Conservation (phyloP, 2,113 vertebrate genomes). For the Oophaga pumilio region DNA sequence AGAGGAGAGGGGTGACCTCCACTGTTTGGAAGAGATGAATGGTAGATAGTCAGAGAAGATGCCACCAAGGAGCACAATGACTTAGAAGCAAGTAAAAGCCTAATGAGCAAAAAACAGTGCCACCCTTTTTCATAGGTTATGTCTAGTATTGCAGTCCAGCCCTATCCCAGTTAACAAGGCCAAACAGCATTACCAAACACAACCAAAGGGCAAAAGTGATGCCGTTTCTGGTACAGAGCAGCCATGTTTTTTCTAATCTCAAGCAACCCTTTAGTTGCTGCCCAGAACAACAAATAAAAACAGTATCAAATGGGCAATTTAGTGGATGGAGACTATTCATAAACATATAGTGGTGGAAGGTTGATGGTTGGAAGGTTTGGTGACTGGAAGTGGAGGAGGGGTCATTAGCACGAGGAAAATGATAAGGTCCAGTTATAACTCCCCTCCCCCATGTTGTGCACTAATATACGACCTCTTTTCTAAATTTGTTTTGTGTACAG, state of each 20-base stretch:
- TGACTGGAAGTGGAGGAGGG: background rate
- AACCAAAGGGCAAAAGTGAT: background rate
- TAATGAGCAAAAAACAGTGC: background rate
- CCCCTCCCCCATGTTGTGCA: background rate
- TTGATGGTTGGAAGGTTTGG: background rate
- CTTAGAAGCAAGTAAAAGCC: background rate
- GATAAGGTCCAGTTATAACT: background rate
- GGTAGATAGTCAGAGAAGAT: conserved; percentile 1
- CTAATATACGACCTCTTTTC: background rate
- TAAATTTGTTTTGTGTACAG: background rate
- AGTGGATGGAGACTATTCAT: background rate
- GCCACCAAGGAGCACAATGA: background rate
- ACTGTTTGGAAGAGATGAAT: conserved; percentile 68
- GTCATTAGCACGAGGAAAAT: background rate
- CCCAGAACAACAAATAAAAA: background rate
- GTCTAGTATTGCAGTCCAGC: background rate
- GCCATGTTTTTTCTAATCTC: no score
- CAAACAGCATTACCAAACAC: background rate
- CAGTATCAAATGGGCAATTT: background rate
- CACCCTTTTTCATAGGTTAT: background rate
- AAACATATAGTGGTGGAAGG: background rate
- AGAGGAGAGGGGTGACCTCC: conserved; percentile 85
- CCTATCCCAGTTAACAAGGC: background rate
- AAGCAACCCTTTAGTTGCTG: background rate
- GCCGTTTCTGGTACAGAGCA: no score